phyloP scores from a whole-genome alignment of 1,140 invertebrate species.

The Psilanteris sp. region DNA sequence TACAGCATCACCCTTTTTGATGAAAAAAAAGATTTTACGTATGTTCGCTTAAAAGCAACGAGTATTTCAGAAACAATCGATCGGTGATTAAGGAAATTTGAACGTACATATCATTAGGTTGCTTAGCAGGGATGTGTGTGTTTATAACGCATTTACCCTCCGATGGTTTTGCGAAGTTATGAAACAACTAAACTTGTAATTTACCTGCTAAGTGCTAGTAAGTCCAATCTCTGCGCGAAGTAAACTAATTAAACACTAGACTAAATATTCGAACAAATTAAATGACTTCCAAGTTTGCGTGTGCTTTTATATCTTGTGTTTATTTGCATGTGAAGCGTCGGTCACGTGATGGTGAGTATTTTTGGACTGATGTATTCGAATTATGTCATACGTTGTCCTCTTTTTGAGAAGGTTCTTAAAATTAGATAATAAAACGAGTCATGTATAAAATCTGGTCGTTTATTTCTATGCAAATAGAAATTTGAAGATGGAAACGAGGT shows the following conservation, averaged over 20 bases:
- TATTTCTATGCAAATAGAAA: conserved; percentile 44
- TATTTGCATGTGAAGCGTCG: conserved; percentile 2
- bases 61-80: too few species aligned
- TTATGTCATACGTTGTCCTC: conserved; percentile 6
- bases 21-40: too few species aligned
- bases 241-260: conserved; percentile 76
- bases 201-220: conserved; percentile 75
- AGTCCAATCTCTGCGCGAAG: conserved; percentile 68
- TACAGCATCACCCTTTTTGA: too few species aligned
- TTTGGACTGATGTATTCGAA: not conserved
- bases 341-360: not conserved
- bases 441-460: conserved; percentile 38
- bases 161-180: conserved; percentile 72
- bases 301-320: too few species aligned
- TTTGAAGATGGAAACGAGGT: conserved; percentile 27
- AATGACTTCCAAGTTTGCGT: too few species aligned
- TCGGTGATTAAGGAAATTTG: conserved; percentile 47
- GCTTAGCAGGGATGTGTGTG: conserved; percentile 48
- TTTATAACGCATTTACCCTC: conserved; percentile 65
- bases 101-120: conserved; percentile 66
- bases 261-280: conserved; percentile 71
- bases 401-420: conserved; percentile 1
- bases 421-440: conserved; percentile 10
- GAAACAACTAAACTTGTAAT: conserved; percentile 72
- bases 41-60: too few species aligned